These are phyloP conservation scores for Tor tambroides DNA, from an alignment of 2,113 vertebrate genomes.

Conservation along the genomic window DNA sequence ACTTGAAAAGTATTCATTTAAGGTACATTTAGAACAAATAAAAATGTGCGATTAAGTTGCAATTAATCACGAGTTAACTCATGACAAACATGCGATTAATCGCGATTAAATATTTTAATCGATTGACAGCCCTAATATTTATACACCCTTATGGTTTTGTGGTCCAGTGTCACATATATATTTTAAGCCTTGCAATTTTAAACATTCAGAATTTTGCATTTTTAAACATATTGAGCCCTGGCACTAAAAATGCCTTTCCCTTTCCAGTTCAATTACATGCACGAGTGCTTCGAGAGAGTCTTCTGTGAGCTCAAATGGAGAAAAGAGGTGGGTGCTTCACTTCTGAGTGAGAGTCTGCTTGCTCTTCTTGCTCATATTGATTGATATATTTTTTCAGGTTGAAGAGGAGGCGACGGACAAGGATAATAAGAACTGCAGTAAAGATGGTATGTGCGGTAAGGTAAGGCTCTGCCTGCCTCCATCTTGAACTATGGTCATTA, in stretches of 20 bases:
- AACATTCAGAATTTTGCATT: too few relatives aligned
- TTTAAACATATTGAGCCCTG: background rate
- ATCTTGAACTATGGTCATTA: slow-evolving; percentile 4
- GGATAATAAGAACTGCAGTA: slow-evolving; percentile 85
- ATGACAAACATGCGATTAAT: too few relatives aligned
- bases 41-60: too few relatives aligned
- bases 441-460: slow-evolving; percentile 87
- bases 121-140: too few relatives aligned
- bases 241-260: background rate
- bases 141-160: too few relatives aligned
- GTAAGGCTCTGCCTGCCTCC: slow-evolving; percentile 79
- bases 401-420: slow-evolving; percentile 84
- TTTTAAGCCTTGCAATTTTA: too few relatives aligned
- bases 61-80: too few relatives aligned
- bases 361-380: background rate
- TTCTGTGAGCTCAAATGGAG: slow-evolving; percentile 99
- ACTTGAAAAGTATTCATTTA: too few relatives aligned
- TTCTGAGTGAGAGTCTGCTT: background rate
- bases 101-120: too few relatives aligned
- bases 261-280: slow-evolving; percentile 98
- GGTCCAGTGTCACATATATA: too few relatives aligned
- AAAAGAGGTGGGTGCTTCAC: slow-evolving; percentile 85
- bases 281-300: slow-evolving; percentile 96
- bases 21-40: too few relatives aligned
- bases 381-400: slow-evolving; percentile 71